Percentiles rank a stretch among this genome's conserved stretches.
Evolutionary conservation across 2,888 invertebrate genomes (phyloP).

Genomic region (Terebella lapidaria): DNA sequence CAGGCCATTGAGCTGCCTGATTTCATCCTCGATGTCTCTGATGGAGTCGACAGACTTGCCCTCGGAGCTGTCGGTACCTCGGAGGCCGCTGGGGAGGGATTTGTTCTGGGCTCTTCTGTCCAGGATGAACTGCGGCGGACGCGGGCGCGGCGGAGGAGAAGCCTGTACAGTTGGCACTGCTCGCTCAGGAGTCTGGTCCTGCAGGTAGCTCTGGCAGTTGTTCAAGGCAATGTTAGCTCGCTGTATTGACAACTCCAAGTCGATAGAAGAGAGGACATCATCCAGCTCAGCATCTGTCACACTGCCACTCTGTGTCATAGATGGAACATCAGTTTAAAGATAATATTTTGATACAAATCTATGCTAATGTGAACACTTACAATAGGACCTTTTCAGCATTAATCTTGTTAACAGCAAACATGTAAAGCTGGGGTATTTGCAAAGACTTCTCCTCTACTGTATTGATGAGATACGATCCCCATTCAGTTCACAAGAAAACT

Average conservation of each 20-base stretch:
- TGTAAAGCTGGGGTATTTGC: no score
- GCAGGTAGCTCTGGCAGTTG: background rate
- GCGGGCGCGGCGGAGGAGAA: background rate
- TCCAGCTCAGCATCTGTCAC: constrained; percentile 21
- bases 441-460: no score
- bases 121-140: background rate
- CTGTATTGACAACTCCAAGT: constrained; percentile 22
- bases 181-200: background rate
- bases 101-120: background rate
- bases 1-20: constrained; percentile 3
- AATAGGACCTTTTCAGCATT: no score
- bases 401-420: no score
- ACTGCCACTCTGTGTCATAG: constrained; percentile 12
- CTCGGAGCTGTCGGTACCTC: background rate
- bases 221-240: constrained; percentile 11
- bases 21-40: constrained; percentile 12
- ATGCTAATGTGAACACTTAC: no score
- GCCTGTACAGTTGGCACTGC: background rate
- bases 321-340: no score
- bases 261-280: constrained; percentile 13
- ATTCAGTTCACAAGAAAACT: no score
- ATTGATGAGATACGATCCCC: no score
- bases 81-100: background rate
- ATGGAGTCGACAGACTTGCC: background rate
- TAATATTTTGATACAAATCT: no score